Evolutionary conservation across 2,797 vertebrate genomes (phyloP).

Genomic region (Sebastolobus alascanus): DNA sequence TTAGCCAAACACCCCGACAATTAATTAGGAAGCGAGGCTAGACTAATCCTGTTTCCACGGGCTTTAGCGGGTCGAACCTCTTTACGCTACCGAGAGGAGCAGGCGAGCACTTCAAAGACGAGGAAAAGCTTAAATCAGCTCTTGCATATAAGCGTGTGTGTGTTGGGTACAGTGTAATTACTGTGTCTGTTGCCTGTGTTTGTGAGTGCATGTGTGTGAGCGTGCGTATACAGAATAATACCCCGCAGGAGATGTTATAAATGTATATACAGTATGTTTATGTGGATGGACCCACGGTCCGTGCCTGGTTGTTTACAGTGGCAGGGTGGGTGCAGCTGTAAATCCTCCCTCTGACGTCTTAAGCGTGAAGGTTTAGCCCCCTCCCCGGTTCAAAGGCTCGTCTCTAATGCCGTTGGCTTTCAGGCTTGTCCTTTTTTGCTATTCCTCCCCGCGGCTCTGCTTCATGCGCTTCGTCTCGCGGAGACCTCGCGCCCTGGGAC

Average conservation of each 20-base stretch:
- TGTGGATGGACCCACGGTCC: slow-evolving; percentile 35
- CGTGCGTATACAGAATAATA: slow-evolving; percentile 1
- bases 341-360: slow-evolving; percentile 68
- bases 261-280: slow-evolving; percentile 9
- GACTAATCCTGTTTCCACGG: slow-evolving; percentile 83
- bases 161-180: slow-evolving; percentile 28
- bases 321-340: slow-evolving; percentile 44
- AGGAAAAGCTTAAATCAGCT: slow-evolving; percentile 66
- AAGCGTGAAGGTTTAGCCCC: slow-evolving; percentile 70
- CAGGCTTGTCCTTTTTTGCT: slow-evolving; percentile 15
- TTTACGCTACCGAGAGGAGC: slow-evolving; percentile 46
- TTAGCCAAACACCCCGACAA: slow-evolving; percentile 80
- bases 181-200: slow-evolving; percentile 34
- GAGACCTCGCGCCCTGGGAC: slow-evolving; percentile 51
- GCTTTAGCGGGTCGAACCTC: slow-evolving; percentile 72
- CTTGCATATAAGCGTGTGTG: slow-evolving; percentile 28
- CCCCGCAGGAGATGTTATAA: slow-evolving; percentile 25
- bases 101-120: slow-evolving; percentile 73
- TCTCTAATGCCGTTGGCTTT: slow-evolving; percentile 58
- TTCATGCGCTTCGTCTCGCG: slow-evolving; percentile 42
- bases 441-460: slow-evolving; percentile 37
- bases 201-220: not conserved
- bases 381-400: slow-evolving; percentile 78
- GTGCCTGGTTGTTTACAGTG: slow-evolving; percentile 49
- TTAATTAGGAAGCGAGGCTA: slow-evolving; percentile 81